These are phyloP conservation scores for Perizoma affinitatum DNA, from an alignment of 2,888 invertebrate genomes.

Conservation along the genomic window DNA sequence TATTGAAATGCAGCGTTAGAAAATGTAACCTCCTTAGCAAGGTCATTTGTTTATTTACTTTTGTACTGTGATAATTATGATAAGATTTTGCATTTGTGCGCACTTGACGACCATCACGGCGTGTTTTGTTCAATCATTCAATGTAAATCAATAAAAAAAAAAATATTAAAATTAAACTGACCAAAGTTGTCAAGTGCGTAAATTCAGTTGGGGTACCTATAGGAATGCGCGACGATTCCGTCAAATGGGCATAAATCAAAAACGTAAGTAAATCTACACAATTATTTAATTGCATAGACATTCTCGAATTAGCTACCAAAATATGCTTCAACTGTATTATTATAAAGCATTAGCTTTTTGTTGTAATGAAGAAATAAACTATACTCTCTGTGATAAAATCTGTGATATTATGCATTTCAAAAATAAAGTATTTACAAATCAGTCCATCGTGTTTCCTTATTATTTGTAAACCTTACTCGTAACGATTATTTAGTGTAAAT, in stretches of 20 bases:
- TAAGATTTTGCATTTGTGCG: conserved; percentile 21
- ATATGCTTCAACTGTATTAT: neutral
- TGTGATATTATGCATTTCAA: conserved; percentile 15
- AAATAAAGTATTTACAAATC: conserved; percentile 18
- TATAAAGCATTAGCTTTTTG: too few species aligned
- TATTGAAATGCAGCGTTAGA: too few species aligned
- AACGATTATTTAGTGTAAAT: conserved; percentile 3
- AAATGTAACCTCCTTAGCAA: too few species aligned
- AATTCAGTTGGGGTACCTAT: too few species aligned
- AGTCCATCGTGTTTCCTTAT: conserved; percentile 17
- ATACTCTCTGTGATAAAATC: neutral
- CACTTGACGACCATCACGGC: conserved; percentile 25
- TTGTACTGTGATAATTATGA: neutral
- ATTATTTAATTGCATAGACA: neutral
- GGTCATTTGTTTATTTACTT: too few species aligned
- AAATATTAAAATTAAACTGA: neutral
- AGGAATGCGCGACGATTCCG: conserved; percentile 15
- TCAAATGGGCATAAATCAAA: conserved; percentile 30
- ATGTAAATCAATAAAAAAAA: neutral
- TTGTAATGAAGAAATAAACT: too few species aligned
- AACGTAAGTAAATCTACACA: conserved; percentile 22
- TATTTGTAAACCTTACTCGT: conserved; percentile 16
- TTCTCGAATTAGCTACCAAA: conserved; percentile 1
- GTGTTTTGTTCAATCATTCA: neutral
- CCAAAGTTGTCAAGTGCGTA: conserved; percentile 21